These are phyloP conservation scores for Telenomus remus DNA, from an alignment of 1,140 invertebrate species.

Conservation along the genomic window DNA sequence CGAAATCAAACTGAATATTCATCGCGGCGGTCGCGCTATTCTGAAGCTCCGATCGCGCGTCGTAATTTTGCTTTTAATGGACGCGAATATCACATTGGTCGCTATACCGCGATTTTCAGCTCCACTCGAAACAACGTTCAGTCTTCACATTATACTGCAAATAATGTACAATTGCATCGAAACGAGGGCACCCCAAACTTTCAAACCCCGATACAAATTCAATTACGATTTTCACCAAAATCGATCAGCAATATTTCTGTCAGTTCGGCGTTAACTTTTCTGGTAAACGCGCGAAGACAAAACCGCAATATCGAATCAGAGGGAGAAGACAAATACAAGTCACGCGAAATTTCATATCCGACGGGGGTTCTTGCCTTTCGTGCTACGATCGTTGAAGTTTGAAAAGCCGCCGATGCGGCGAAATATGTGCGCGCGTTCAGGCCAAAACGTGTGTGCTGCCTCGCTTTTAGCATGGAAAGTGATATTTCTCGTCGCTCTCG, in stretches of 20 bases:
- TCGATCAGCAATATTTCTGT: too few species aligned
- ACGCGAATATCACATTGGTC: too few species aligned
- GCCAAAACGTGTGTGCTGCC: slow-evolving; percentile 34
- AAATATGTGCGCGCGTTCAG: slow-evolving; percentile 17
- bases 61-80: slow-evolving; percentile 17
- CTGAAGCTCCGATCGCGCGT: slow-evolving; percentile 40
- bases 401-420: slow-evolving; percentile 23
- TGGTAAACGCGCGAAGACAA: background rate
- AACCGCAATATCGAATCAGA: slow-evolving; percentile 4
- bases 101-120: too few species aligned
- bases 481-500: slow-evolving; percentile 56
- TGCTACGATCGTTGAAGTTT: slow-evolving; percentile 30
- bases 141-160: too few species aligned
- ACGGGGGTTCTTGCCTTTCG: slow-evolving; percentile 31
- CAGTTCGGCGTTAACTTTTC: background rate
- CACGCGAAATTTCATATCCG: slow-evolving; percentile 34
- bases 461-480: slow-evolving; percentile 45
- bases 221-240: too few species aligned
- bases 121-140: too few species aligned
- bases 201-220: too few species aligned
- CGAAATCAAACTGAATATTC: slow-evolving; percentile 61
- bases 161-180: too few species aligned
- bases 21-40: slow-evolving; percentile 54
- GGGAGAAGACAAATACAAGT: slow-evolving; percentile 35
- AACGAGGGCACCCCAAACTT: slow-evolving; percentile 12